Evolutionary conservation across 2,113 vertebrate genomes (phyloP), one percentile per base, ranked within the genome.

Genomic region (Heterotilapia buettikoferi): DNA sequence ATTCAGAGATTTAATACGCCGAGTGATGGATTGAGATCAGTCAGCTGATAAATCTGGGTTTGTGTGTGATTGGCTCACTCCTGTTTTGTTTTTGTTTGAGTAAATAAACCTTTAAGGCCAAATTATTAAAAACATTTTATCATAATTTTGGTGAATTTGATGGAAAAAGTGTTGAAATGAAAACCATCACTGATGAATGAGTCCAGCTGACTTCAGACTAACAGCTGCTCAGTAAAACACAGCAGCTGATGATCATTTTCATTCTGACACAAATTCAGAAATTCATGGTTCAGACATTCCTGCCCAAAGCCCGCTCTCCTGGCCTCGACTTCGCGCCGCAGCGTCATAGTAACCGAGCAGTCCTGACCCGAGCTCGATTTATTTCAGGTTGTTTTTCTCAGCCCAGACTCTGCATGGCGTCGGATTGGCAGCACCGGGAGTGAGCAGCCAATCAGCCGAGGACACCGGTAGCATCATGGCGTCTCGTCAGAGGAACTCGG

Each of bases 401-500:
- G 89, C 73, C 84, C 86, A 84, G 86, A 85, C 87, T 59, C 83
- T 92, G 89, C 84, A 93, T 94, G 93, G 93, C 89, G 86, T 89
- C 33, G 19, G 86, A 76, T 78, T 40, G 85, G 88, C 85, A 12
- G 90, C 84, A 81, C 86, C 9, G 47, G 87, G 84, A 91, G 88
- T 89, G 92, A 95, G 88, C 88, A 96, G 93, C 93, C 88, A 7
- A 94, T 87, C 86, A 90, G 84, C 45, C 5, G 2, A 83, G 86
- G 88, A 79, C 66, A 3, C 93, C 63, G 10, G 29, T 92, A 90
- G 88, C 94, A 92, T 95, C 97, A 99, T 98, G 97, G 97, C 98
- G 71, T 95, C 98, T 88, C 97, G 97, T n/a, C 97, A 98, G 93
- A 99, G 98, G 96, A 99, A 99, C 89, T 98, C 99, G 1, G 98